A percentile compares a stretch with the other conserved stretches of the same genome.
These are phyloP conservation scores for Crotalus viridis DNA, from an alignment of 2,113 vertebrate species.

Conservation along the genomic window DNA sequence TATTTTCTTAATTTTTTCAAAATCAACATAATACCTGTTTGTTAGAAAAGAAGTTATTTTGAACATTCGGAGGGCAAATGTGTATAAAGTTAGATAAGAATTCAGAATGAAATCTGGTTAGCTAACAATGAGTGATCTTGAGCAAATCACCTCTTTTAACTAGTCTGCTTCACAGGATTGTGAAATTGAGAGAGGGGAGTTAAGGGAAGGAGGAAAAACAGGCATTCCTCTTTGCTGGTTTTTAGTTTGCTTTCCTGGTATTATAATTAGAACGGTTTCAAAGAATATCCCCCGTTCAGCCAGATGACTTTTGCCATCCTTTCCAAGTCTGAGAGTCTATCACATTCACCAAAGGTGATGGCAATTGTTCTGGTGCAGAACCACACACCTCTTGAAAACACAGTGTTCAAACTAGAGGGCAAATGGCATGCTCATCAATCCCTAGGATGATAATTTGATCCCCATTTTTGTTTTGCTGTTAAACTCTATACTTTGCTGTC, in stretches of 20 bases:
- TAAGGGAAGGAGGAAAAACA: not conserved
- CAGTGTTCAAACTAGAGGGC: not conserved
- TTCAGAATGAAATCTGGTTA: not conserved
- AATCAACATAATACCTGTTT: not conserved
- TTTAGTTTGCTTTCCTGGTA: not conserved
- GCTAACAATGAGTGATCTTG: not conserved
- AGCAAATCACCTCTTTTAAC: not conserved
- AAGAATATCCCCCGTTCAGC: not conserved
- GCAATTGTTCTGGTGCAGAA: not conserved
- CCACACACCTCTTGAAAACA: not conserved
- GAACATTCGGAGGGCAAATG: not conserved
- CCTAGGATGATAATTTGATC: slow-evolving; percentile 18
- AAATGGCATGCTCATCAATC: slow-evolving; percentile 25
- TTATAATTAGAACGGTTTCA: not conserved
- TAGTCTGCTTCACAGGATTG: not conserved
- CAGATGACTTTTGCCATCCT: not conserved
- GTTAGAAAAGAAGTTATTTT: not conserved
- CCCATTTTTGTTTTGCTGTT: slow-evolving; percentile 18
- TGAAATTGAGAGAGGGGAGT: not conserved
- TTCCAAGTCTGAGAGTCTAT: not conserved
- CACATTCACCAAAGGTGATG: not conserved
- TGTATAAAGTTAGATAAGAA: not conserved
- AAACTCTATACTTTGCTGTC: slow-evolving; percentile 15
- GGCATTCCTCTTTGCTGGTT: not conserved
- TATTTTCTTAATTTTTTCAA: not conserved